These are phyloP conservation scores for Dreissena polymorpha DNA, from an alignment of 1,140 invertebrate genomes.

Conservation along the genomic window DNA sequence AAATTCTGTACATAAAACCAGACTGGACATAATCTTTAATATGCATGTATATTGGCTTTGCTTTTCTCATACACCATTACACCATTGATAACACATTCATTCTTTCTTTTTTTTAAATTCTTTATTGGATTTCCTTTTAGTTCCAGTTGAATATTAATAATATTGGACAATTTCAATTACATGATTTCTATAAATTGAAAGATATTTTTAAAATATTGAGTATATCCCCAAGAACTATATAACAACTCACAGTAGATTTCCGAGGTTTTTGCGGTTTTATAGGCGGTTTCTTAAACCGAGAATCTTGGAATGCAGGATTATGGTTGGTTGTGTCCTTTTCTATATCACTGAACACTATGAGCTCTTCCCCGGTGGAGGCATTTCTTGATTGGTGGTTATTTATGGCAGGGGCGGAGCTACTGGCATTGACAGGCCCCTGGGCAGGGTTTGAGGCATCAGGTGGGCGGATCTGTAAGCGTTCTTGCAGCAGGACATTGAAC, in stretches of 20 bases:
- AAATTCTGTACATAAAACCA: too few relatives aligned
- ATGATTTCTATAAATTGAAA: too few relatives aligned
- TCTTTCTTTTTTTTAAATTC: too few relatives aligned
- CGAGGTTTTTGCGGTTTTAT: slow-evolving; percentile 52
- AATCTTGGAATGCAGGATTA: slow-evolving; percentile 51
- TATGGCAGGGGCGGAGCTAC: neutral
- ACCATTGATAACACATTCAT: too few relatives aligned
- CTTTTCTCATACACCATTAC: too few relatives aligned
- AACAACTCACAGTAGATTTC: neutral
- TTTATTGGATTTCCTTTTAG: too few relatives aligned
- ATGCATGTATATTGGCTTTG: too few relatives aligned
- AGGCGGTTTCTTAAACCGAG: slow-evolving; percentile 44
- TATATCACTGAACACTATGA: slow-evolving; percentile 54
- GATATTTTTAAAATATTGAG: too few relatives aligned
- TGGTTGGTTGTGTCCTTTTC: slow-evolving; percentile 24
- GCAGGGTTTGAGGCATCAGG: neutral
- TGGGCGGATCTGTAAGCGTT: slow-evolving; percentile 31
- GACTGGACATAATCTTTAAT: too few relatives aligned
- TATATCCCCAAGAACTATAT: too few relatives aligned
- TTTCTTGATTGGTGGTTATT: neutral
- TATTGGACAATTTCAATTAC: too few relatives aligned
- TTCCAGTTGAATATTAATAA: too few relatives aligned
- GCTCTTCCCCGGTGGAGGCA: neutral
- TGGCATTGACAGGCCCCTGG: neutral
- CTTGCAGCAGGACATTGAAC: slow-evolving; percentile 46